These are phyloP conservation scores for Drosophila paranaensis DNA, from an alignment of 2,888 invertebrate genomes.

Conservation along the genomic window DNA sequence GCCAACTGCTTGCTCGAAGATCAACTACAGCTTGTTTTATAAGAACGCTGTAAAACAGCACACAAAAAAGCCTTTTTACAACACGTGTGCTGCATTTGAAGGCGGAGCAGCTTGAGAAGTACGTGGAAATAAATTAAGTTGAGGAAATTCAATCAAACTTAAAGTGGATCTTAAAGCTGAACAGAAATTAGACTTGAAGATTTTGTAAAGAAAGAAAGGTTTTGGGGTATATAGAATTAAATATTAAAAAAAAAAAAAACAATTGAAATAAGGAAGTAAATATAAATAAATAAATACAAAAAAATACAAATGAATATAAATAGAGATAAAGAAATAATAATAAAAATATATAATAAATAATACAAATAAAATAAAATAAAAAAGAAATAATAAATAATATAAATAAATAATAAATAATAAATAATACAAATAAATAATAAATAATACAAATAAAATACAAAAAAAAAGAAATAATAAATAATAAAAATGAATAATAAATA, in stretches of 20 bases:
- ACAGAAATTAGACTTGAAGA: too few species aligned
- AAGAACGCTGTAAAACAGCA: constrained; percentile 8
- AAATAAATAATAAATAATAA: neutral
- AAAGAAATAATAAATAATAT: neutral
- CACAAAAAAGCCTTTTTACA: neutral
- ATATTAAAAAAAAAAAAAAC: too few species aligned
- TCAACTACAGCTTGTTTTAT: constrained; percentile 34
- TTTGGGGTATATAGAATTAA: too few species aligned
- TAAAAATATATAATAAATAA: neutral
- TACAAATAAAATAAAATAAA: neutral
- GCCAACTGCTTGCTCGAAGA: constrained; percentile 40
- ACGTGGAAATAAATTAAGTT: neutral
- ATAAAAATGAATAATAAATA: neutral
- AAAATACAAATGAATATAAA: too few species aligned
- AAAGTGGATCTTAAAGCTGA: neutral
- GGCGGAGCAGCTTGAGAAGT: constrained; percentile 25
- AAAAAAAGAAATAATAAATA: too few species aligned
- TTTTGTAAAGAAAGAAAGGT: too few species aligned
- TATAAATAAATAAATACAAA: neutral
- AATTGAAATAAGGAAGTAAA: neutral
- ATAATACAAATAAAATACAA: neutral
- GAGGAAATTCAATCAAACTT: neutral
- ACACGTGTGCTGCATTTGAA: neutral
- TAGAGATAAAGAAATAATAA: neutral
- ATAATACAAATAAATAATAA: neutral